These are phyloP conservation scores for Myoxocephalus aenaeus DNA, from an alignment of 2,797 vertebrate species.

Conservation along the genomic window DNA sequence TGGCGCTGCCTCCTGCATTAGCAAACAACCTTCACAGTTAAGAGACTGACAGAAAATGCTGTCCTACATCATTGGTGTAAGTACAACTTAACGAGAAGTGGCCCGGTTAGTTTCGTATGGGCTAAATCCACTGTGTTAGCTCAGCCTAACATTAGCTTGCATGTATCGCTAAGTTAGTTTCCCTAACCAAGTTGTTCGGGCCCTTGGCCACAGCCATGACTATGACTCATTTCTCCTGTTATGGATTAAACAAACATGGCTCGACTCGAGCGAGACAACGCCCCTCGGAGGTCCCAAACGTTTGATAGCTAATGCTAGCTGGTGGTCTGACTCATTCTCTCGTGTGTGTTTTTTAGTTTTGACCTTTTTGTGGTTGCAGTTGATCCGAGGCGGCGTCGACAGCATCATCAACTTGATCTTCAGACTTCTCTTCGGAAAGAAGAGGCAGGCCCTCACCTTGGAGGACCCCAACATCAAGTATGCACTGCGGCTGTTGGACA, in stretches of 20 bases:
- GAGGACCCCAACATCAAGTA: constrained; percentile 93
- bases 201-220: constrained; percentile 27
- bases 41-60: constrained; percentile 67
- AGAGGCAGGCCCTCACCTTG: constrained; percentile 88
- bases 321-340: constrained; percentile 25
- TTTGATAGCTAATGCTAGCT: constrained; percentile 30
- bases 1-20: not conserved
- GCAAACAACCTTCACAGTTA: not conserved
- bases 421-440: constrained; percentile 82
- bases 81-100: constrained; percentile 36
- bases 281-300: constrained; percentile 21
- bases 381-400: constrained; percentile 74
- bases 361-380: constrained; percentile 54
- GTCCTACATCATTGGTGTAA: constrained; percentile 80
- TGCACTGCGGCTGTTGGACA: constrained; percentile 90
- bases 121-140: not conserved
- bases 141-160: not conserved
- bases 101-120: fast-evolving
- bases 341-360: not conserved
- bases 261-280: constrained; percentile 38
- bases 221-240: constrained; percentile 72
- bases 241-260: constrained; percentile 18
- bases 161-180: constrained; percentile 4
- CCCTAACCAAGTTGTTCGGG: constrained; percentile 2
- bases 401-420: constrained; percentile 77